Evolutionary conservation across 2,888 invertebrate genomes (phyloP).

Genomic region (Torymus auratus): DNA sequence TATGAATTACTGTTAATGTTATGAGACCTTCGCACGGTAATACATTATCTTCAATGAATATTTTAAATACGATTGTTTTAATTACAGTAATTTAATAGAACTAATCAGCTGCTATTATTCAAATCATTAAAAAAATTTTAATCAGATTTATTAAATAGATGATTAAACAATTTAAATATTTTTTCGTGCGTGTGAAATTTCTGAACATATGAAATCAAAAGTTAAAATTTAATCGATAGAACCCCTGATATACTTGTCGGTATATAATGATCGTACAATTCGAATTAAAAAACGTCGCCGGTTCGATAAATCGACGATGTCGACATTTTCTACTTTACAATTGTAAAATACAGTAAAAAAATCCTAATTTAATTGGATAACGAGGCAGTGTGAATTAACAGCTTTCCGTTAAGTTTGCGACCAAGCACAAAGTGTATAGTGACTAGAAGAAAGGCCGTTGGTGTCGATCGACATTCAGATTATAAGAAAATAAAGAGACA

Average conservation of each 20-base stretch:
- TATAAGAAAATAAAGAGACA: slow-evolving; percentile 27
- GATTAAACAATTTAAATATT: too few species aligned
- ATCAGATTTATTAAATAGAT: too few species aligned
- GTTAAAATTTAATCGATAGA: slow-evolving; percentile 32
- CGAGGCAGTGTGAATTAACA: slow-evolving; percentile 29
- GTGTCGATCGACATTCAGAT: slow-evolving; percentile 7
- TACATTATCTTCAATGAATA: slow-evolving; percentile 24
- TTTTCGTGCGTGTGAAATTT: too few species aligned
- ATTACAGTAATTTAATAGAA: slow-evolving; percentile 2
- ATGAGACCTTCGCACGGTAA: slow-evolving; percentile 31
- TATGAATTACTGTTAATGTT: slow-evolving; percentile 22
- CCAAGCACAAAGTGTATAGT: slow-evolving; percentile 27
- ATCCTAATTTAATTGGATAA: slow-evolving; percentile 31
- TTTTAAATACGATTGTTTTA: too few species aligned
- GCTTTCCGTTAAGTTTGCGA: slow-evolving; percentile 23
- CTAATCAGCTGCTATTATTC: neutral
- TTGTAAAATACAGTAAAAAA: slow-evolving; percentile 45
- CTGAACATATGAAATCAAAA: slow-evolving; percentile 18
- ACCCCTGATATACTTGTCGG: slow-evolving; percentile 18
- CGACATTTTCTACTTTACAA: slow-evolving; percentile 38
- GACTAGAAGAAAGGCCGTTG: slow-evolving; percentile 51
- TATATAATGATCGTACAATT: slow-evolving; percentile 27
- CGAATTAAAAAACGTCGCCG: slow-evolving; percentile 32
- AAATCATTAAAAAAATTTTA: neutral
- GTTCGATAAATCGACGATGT: slow-evolving; percentile 17